Conservation (phyloP, 2,113 vertebrate genomes). For the Peromyscus polionotus region DNA sequence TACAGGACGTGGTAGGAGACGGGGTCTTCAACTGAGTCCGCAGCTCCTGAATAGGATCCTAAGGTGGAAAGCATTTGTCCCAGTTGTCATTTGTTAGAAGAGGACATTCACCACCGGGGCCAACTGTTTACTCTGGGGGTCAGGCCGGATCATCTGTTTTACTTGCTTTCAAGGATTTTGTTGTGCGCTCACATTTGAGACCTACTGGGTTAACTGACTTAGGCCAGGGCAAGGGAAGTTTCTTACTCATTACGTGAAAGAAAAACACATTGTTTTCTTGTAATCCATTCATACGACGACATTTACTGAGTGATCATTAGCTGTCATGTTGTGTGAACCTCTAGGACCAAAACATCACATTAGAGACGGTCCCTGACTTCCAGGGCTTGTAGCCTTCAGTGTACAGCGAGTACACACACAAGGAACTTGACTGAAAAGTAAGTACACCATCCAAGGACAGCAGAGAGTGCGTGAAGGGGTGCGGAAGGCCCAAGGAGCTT, state of each 20-base stretch:
- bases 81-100: neutral
- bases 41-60: neutral
- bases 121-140: neutral
- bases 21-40: neutral
- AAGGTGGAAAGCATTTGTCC: neutral
- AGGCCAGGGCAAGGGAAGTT: constrained; percentile 30
- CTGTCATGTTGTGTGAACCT: neutral
- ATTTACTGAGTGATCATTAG: neutral
- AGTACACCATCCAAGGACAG: neutral
- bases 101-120: neutral
- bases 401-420: neutral
- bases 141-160: neutral
- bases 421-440: neutral
- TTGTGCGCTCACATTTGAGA: neutral
- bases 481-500: neutral
- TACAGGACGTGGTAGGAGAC: neutral
- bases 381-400: neutral
- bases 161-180: neutral
- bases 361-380: neutral
- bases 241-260: constrained; percentile 1
- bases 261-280: neutral
- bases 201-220: neutral
- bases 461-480: neutral
- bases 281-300: neutral
- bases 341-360: constrained; percentile 20